Conservation (phyloP, 2,113 vertebrate genomes). For the Motacilla alba region DNA sequence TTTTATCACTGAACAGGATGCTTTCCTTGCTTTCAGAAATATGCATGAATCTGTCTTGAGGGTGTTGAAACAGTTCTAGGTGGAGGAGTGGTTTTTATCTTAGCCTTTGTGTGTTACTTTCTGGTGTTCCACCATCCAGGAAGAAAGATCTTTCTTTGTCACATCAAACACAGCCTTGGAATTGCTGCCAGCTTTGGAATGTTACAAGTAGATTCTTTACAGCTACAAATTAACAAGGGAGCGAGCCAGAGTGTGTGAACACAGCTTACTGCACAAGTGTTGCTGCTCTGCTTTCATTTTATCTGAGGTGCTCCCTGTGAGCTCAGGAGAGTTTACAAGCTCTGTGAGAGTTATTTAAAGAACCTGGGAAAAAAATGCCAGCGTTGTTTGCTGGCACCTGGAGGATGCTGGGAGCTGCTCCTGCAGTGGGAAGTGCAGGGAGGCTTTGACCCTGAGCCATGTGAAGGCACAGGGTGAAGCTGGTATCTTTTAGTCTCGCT, state of each 20-base stretch:
- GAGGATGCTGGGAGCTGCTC: neutral
- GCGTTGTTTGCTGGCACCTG: neutral
- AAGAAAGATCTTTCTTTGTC: neutral
- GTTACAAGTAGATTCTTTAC: neutral
- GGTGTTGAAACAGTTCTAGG: neutral
- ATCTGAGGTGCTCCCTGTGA: neutral
- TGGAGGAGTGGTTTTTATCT: neutral
- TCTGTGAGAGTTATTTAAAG: neutral
- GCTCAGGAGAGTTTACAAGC: neutral
- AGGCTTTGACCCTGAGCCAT: rapidly evolving
- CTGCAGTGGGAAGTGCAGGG: neutral
- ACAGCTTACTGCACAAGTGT: neutral
- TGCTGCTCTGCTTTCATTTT: neutral
- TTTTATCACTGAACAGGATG: neutral
- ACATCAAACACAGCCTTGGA: neutral
- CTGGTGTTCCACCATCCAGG: neutral
- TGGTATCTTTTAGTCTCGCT: neutral
- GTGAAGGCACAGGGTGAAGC: neutral
- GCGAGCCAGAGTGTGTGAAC: rapidly evolving
- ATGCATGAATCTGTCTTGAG: neutral
- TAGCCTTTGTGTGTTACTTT: neutral
- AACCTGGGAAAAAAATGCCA: neutral
- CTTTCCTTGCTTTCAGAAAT: neutral
- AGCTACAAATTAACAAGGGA: neutral
- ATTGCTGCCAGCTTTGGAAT: neutral